Percentiles rank a stretch among this genome's conserved stretches.
Conservation (phyloP, 2,888 invertebrate species). For the Lasius fuliginosus region DNA sequence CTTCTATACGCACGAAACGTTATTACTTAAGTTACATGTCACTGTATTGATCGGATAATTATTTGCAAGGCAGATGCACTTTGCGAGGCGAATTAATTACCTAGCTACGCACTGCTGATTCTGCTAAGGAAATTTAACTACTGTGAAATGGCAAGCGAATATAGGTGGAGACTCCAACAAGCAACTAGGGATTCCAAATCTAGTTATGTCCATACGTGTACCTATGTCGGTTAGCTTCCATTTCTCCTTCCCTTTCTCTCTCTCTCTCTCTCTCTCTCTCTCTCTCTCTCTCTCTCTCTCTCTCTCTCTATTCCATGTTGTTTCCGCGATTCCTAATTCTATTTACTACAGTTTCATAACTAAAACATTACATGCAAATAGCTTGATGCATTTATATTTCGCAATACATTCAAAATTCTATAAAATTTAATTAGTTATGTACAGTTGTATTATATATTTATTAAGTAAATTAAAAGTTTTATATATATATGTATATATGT, state of each 20-base stretch:
- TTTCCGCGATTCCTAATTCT: constrained; percentile 68
- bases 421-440: neutral
- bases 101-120: constrained; percentile 38
- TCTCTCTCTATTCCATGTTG: constrained; percentile 54
- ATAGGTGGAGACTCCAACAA: constrained; percentile 44
- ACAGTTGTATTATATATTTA: neutral
- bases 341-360: constrained; percentile 52
- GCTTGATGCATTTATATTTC: constrained; percentile 54
- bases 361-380: constrained; percentile 68
- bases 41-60: neutral
- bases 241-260: constrained; percentile 44
- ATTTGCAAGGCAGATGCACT: neutral
- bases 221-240: constrained; percentile 47
- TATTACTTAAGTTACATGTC: neutral
- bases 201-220: constrained; percentile 54
- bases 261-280: neutral
- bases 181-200: constrained; percentile 51
- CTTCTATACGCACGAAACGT: neutral
- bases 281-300: constrained; percentile 16
- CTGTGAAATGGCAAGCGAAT: constrained; percentile 52
- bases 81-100: constrained; percentile 30
- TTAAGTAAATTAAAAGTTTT: constrained; percentile 47
- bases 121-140: constrained; percentile 50
- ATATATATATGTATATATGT: neutral
- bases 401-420: constrained; percentile 1